Conservation (phyloP, 2,797 vertebrate species). For the Florisuga fusca region DNA sequence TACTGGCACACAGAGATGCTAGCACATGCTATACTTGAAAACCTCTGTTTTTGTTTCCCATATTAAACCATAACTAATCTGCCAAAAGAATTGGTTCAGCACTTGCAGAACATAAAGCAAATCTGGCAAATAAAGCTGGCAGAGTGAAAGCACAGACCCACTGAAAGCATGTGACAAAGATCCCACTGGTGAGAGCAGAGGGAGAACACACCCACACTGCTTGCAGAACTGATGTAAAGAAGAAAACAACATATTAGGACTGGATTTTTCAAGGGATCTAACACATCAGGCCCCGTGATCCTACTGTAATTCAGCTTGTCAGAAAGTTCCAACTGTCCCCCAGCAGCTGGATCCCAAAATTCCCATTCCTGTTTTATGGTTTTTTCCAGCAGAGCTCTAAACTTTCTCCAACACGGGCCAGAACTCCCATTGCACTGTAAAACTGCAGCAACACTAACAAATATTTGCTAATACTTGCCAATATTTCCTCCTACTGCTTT, state of each 20-base stretch:
- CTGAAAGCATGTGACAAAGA: neutral
- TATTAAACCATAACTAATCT: neutral
- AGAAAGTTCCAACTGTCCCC: neutral
- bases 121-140: neutral
- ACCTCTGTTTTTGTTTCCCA: neutral
- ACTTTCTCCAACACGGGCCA: neutral
- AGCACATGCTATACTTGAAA: neutral
- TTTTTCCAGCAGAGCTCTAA: constrained; percentile 16
- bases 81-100: constrained; percentile 15
- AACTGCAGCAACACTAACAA: constrained; percentile 11
- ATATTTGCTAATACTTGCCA: constrained; percentile 55
- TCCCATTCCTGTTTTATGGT: neutral
- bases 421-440: constrained; percentile 19
- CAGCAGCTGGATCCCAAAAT: neutral
- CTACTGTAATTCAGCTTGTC: neutral
- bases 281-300: neutral
- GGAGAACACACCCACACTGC: neutral
- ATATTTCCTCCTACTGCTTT: constrained; percentile 40
- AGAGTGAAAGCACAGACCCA: neutral
- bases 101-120: constrained; percentile 8
- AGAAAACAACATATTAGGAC: neutral
- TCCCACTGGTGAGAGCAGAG: neutral
- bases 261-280: neutral
- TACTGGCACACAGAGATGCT: neutral
- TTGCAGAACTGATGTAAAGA: neutral